A percentile compares a stretch with the other conserved stretches of the same genome.
Conservation (phyloP, 1,140 invertebrate species). For the Asobara japonica region DNA sequence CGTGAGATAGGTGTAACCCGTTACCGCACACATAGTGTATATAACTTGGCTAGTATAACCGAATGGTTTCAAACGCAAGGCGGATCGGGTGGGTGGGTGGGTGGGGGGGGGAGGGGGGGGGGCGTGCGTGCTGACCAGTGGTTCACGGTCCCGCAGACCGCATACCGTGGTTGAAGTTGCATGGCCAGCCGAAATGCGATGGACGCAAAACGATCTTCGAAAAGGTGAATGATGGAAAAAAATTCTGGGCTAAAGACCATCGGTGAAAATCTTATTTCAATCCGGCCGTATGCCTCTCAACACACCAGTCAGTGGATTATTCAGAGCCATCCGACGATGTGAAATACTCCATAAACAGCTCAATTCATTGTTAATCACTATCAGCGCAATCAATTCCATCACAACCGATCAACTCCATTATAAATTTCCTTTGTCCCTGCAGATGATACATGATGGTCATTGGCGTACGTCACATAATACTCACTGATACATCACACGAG, state of each 20-base stretch:
- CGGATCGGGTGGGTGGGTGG: too few species aligned
- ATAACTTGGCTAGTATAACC: conserved; percentile 28
- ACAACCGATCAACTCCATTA: background rate
- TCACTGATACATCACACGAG: background rate
- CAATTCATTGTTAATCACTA: background rate
- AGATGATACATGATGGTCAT: background rate
- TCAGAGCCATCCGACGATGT: too few species aligned
- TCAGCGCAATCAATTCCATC: background rate
- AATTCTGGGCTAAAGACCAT: too few species aligned
- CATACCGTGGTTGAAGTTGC: conserved; percentile 6
- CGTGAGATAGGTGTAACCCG: conserved; percentile 35
- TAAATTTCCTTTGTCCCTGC: background rate
- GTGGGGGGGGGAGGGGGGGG: background rate
- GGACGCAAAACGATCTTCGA: background rate
- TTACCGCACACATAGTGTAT: conserved; percentile 30
- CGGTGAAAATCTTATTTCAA: too few species aligned
- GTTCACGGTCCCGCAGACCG: conserved; percentile 10
- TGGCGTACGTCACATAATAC: background rate
- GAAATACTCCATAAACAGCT: background rate
- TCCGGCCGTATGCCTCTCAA: too few species aligned
- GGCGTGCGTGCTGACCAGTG: background rate
- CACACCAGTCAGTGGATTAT: too few species aligned
- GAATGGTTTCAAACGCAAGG: conserved; percentile 26
- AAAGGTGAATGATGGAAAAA: background rate
- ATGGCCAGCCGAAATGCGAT: background rate